These are phyloP conservation scores for Mimas tiliae DNA, from an alignment of 2,888 invertebrate species.

Conservation along the genomic window DNA sequence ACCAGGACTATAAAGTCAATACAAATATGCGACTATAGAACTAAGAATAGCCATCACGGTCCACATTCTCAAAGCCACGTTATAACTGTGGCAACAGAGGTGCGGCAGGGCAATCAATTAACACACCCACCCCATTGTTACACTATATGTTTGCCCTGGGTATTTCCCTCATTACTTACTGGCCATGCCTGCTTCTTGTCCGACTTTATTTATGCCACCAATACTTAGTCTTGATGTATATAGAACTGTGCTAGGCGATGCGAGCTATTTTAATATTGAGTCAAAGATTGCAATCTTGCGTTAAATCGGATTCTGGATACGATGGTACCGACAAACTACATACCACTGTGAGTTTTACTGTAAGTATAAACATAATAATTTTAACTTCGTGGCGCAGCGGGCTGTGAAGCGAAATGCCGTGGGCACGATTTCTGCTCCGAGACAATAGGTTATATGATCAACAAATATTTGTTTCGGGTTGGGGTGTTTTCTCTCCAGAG, in stretches of 20 bases:
- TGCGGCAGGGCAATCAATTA: constrained; percentile 78
- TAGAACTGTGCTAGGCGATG: constrained; percentile 11
- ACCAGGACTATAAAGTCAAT: no score
- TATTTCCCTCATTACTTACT: constrained; percentile 78
- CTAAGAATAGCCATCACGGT: not conserved
- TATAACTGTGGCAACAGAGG: constrained; percentile 36
- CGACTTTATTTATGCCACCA: constrained; percentile 49
- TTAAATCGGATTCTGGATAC: no score
- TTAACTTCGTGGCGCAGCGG: no score
- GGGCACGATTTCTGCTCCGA: no score
- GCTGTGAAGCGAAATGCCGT: no score
- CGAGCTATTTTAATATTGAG: not conserved
- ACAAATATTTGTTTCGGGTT: no score
- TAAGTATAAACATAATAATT: no score
- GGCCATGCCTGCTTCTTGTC: constrained; percentile 59
- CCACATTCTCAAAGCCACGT: not conserved
- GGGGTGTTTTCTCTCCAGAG: no score
- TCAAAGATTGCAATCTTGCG: no score
- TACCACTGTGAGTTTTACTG: no score
- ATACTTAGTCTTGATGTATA: constrained; percentile 31
- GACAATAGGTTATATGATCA: no score
- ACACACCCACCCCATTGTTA: constrained; percentile 60
- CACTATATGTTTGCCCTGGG: constrained; percentile 75
- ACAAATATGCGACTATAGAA: not conserved
- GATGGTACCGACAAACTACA: no score